A percentile compares a stretch with the other conserved stretches of the same genome.
phyloP scores from a whole-genome alignment of 37 sponge, comb jelly and placozoan species.

The Axinella damicornis region DNA sequence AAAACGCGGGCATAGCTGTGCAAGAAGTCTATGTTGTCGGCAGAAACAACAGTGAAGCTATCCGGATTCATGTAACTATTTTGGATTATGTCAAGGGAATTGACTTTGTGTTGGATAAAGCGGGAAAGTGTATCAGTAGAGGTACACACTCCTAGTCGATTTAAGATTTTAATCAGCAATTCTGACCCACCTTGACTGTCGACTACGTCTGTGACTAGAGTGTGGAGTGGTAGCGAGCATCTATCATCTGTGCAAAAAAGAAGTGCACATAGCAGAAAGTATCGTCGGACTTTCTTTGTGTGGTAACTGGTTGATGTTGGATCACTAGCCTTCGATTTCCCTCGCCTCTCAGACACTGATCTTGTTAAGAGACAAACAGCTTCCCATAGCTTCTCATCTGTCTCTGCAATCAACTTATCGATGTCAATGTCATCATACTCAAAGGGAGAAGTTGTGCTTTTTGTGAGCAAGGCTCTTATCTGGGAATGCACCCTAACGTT shows the following conservation, averaged over 20 bases:
- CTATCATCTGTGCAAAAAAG: slow-evolving; percentile 5
- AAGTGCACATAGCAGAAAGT: slow-evolving; percentile 3
- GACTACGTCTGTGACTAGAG: slow-evolving; percentile 16
- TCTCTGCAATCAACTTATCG: too few relatives aligned
- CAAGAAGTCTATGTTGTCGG: slow-evolving; percentile 39
- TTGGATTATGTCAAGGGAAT: background rate
- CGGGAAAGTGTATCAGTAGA: slow-evolving; percentile 6
- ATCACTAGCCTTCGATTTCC: too few relatives aligned
- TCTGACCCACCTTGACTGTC: slow-evolving; percentile 27
- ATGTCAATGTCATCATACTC: too few relatives aligned
- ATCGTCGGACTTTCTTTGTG: background rate
- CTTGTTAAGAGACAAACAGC: too few relatives aligned
- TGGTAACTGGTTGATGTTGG: too few relatives aligned
- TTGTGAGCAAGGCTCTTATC: too few relatives aligned
- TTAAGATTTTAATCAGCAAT: slow-evolving; percentile 12
- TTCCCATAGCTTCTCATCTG: too few relatives aligned
- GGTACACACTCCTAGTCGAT: slow-evolving; percentile 27
- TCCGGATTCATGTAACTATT: background rate
- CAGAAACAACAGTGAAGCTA: too few relatives aligned
- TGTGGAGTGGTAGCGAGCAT: slow-evolving; percentile 32
- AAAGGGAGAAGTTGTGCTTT: too few relatives aligned
- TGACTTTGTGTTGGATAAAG: slow-evolving; percentile 1
- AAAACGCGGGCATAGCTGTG: slow-evolving; percentile 36
- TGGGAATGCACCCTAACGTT: too few relatives aligned
- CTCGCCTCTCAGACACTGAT: too few relatives aligned